Conservation (phyloP, 2,113 vertebrate genomes). For the Engystomops pustulosus region DNA sequence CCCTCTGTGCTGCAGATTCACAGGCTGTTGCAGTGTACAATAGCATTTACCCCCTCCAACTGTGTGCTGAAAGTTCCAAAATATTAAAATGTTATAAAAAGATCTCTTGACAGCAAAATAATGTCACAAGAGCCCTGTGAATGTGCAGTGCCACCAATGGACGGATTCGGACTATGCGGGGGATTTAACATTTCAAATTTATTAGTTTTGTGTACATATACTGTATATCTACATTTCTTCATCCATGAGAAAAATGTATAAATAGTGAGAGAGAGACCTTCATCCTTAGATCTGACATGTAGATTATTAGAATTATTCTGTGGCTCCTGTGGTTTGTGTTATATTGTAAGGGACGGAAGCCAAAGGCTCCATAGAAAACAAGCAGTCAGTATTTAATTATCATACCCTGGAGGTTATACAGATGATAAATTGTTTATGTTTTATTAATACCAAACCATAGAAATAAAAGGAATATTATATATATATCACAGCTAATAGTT, state of each 20-base stretch:
- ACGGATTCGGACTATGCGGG: too few relatives aligned
- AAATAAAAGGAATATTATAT: neutral
- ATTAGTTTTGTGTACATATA: too few relatives aligned
- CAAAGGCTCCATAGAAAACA: neutral
- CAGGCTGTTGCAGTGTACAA: too few relatives aligned
- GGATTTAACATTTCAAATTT: too few relatives aligned
- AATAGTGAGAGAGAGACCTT: neutral
- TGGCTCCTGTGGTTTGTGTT: conserved; percentile 23
- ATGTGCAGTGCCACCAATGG: too few relatives aligned
- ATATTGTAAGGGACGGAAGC: conserved; percentile 10
- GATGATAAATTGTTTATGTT: neutral
- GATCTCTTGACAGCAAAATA: too few relatives aligned
- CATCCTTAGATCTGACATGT: neutral
- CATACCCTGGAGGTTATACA: neutral
- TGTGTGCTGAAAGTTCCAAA: too few relatives aligned
- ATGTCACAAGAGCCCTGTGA: too few relatives aligned
- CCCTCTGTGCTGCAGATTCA: too few relatives aligned
- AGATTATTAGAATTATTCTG: conserved; percentile 34
- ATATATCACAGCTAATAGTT: neutral
- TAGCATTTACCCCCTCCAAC: too few relatives aligned
- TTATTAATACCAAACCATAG: neutral
- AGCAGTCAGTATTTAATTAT: neutral
- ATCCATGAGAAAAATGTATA: conserved; percentile 8
- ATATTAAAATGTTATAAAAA: too few relatives aligned
- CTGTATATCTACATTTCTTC: neutral